These are phyloP conservation scores for Falcaria lacertinaria DNA, from an alignment of 2,888 invertebrate genomes.

Conservation along the genomic window DNA sequence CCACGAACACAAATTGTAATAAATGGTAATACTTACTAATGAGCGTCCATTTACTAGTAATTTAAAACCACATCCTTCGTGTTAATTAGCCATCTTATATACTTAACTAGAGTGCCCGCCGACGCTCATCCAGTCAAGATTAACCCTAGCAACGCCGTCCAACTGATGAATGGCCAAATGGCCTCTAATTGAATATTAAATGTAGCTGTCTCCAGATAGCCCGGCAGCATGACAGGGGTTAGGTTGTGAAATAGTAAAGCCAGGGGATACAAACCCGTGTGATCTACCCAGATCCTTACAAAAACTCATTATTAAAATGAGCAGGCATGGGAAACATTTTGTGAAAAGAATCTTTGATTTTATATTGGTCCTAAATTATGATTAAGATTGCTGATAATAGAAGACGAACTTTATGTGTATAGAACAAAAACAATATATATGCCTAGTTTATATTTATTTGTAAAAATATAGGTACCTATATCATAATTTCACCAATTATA, in stretches of 20 bases:
- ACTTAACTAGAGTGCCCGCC: conserved; percentile 1
- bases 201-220: conserved; percentile 38
- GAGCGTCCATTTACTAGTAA: neutral
- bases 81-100: neutral
- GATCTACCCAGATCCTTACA: neutral
- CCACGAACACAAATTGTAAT: too few relatives aligned
- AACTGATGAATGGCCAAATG: conserved; percentile 55
- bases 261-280: conserved; percentile 3
- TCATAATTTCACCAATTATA: too few relatives aligned
- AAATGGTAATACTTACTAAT: neutral
- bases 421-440: too few relatives aligned
- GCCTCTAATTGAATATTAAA: conserved; percentile 66
- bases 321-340: too few relatives aligned
- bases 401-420: too few relatives aligned
- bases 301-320: too few relatives aligned
- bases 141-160: conserved; percentile 20
- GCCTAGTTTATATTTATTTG: too few relatives aligned
- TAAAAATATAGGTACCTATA: too few relatives aligned
- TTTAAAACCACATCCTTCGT: neutral
- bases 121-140: conserved; percentile 25
- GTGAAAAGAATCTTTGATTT: too few relatives aligned
- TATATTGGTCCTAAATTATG: too few relatives aligned
- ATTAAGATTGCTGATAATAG: too few relatives aligned
- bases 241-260: conserved; percentile 33
- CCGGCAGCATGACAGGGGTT: conserved; percentile 45